Base-by-base conservation (phyloP, 92 coral and sea anemone species). In the Pocillopora meandrina region DNA sequence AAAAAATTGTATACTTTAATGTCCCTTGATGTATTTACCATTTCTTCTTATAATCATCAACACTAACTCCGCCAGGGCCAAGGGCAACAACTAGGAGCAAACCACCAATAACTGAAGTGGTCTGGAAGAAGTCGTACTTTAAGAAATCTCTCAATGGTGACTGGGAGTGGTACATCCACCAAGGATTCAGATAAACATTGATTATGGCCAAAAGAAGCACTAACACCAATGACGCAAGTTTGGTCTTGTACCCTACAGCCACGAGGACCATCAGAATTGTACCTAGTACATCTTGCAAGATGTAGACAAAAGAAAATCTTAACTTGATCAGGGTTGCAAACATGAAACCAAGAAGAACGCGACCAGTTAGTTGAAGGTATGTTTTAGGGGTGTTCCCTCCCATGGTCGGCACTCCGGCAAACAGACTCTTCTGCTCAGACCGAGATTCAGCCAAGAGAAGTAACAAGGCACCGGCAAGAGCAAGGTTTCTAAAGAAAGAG, bases 1-100 rank as follows among this genome's bases (percentile, higher is more conserved):
- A 77, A 74, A 65, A 59, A 77, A 76, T 26, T 47, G 65, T 84
- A 65, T 65, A 52, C 21, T 52, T 1, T 19, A 17, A n/a, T 71
- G 19, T 7, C 61, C 59, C 21, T 12, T 74, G 49, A 56, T 6
- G 23, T 3, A 5, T 88, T 84, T 87, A 97, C 99, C 99, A 97
- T 74, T 97, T 97, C 85, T 97, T 97, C 89, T 97, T 97, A 82
- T 97, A 97, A 72, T 97, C 99, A 78, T 97, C 99, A 26, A 97
- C 99, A 35, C 99, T 97, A 49, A 97, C 99, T 16, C 99, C 99
- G 34, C 99, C 99, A 10, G 99, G 99, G 17, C 99, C 99, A 42
- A 97, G 91, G 34, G 99, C 98, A 63, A 97, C 99, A 12, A 97
- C 98, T 68, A 97, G 89, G 63, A 97, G 81, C 86, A 97, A 82